phyloP scores from a whole-genome alignment of 1,140 invertebrate species.

The Drosophila funebris region DNA sequence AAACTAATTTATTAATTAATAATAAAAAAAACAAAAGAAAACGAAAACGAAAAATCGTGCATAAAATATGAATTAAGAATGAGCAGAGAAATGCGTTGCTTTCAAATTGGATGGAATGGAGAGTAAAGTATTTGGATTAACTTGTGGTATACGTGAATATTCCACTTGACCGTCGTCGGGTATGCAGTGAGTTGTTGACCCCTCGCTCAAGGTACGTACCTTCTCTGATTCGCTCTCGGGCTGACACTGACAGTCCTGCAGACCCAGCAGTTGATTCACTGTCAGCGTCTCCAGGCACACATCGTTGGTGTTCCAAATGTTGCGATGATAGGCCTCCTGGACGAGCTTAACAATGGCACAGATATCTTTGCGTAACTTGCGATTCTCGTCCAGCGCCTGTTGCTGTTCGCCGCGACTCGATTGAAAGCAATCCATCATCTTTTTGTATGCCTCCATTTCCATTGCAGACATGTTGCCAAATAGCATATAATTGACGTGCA shows the following conservation, averaged over 20 bases:
- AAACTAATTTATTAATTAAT: slow-evolving; percentile 47
- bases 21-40: neutral
- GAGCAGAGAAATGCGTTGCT: neutral
- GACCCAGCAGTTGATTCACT: slow-evolving; percentile 51
- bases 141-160: neutral
- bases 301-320: slow-evolving; percentile 43
- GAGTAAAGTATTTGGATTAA: neutral
- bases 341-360: slow-evolving; percentile 59
- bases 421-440: slow-evolving; percentile 46
- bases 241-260: slow-evolving; percentile 6
- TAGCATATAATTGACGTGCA: slow-evolving; percentile 55
- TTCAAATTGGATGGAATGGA: neutral
- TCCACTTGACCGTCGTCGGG: neutral
- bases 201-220: slow-evolving; percentile 45
- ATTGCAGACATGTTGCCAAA: slow-evolving; percentile 61
- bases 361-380: slow-evolving; percentile 62
- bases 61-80: neutral
- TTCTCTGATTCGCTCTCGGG: slow-evolving; percentile 63
- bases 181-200: neutral
- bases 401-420: slow-evolving; percentile 51
- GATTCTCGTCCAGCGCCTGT: slow-evolving; percentile 50
- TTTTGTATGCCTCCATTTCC: slow-evolving; percentile 56
- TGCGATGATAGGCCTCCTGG: slow-evolving; percentile 52
- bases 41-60: neutral
- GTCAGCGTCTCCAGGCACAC: slow-evolving; percentile 63